Percentiles rank a stretch among this genome's conserved stretches.
phyloP scores from a whole-genome alignment of 2,797 vertebrate species.

The Danionella dracula region DNA sequence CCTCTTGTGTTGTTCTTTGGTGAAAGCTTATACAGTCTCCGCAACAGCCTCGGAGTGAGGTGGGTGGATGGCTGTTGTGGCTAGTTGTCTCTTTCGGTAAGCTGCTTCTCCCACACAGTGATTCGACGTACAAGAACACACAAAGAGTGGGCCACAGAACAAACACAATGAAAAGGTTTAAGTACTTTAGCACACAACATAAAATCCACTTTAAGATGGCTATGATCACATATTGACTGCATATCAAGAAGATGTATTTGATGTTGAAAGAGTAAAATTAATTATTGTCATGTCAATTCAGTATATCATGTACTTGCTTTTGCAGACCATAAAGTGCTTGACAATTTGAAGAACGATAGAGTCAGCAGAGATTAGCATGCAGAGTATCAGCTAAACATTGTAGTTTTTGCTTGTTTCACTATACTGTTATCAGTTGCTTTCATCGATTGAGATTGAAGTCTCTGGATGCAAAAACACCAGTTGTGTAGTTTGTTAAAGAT shows the following conservation, averaged over 20 bases:
- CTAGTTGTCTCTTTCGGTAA: conserved; percentile 32
- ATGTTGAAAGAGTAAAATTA: not conserved
- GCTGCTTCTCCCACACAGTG: conserved; percentile 32
- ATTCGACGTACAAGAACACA: conserved; percentile 26
- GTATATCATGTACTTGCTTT: not conserved
- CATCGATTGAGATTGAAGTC: not conserved
- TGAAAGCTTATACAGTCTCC: conserved; percentile 15
- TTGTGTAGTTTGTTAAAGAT: no score
- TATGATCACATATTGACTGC: not conserved
- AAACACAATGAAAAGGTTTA: not conserved
- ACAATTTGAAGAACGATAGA: no score
- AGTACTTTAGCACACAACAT: not conserved
- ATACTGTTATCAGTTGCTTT: not conserved
- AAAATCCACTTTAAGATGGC: not conserved
- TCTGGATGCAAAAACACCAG: not conserved
- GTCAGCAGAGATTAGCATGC: no score
- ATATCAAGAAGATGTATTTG: not conserved
- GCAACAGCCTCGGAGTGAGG: conserved; percentile 5
- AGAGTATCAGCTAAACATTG: no score
- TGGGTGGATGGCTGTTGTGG: conserved; percentile 41
- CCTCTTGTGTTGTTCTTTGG: conserved; percentile 12
- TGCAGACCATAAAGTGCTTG: no score
- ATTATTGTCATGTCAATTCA: not conserved
- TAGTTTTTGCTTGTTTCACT: no score
- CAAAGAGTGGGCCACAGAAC: conserved; percentile 16